Percentiles rank a stretch among this genome's conserved stretches.
Conservation (phyloP, 2,113 vertebrate species). For the Heterotis niloticus region DNA sequence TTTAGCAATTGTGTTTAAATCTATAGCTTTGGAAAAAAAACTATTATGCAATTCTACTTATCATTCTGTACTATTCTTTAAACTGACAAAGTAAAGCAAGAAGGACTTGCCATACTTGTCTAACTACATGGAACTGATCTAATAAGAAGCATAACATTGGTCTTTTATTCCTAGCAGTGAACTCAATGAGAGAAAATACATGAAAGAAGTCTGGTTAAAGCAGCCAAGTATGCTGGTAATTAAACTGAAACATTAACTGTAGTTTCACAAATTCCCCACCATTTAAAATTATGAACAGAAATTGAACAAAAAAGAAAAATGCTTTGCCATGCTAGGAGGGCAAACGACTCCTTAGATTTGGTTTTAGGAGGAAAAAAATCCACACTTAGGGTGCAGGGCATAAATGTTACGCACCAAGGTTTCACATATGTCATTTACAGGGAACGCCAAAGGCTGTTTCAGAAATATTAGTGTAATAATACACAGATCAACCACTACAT, state of each 20-base stretch:
- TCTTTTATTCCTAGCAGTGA: background rate
- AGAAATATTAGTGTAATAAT: too few relatives aligned
- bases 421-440: too few relatives aligned
- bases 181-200: slow-evolving; percentile 6
- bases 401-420: too few relatives aligned
- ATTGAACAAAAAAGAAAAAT: background rate
- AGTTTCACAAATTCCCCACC: background rate
- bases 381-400: too few relatives aligned
- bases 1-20: too few relatives aligned
- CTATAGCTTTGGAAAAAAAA: too few relatives aligned
- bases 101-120: background rate
- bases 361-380: too few relatives aligned
- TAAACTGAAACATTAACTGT: background rate
- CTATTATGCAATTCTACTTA: too few relatives aligned
- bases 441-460: too few relatives aligned
- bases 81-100: background rate
- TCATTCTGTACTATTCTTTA: background rate
- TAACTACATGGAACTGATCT: background rate
- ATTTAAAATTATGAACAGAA: background rate
- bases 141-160: slow-evolving; percentile 10
- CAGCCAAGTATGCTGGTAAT: slow-evolving; percentile 5
- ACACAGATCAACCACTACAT: too few relatives aligned
- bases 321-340: too few relatives aligned
- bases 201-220: slow-evolving; percentile 2
- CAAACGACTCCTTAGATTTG: too few relatives aligned